Percentiles rank a stretch among this genome's conserved stretches.
phyloP scores from a whole-genome alignment of 2,113 vertebrate species.

The Lamprotornis superbus region DNA sequence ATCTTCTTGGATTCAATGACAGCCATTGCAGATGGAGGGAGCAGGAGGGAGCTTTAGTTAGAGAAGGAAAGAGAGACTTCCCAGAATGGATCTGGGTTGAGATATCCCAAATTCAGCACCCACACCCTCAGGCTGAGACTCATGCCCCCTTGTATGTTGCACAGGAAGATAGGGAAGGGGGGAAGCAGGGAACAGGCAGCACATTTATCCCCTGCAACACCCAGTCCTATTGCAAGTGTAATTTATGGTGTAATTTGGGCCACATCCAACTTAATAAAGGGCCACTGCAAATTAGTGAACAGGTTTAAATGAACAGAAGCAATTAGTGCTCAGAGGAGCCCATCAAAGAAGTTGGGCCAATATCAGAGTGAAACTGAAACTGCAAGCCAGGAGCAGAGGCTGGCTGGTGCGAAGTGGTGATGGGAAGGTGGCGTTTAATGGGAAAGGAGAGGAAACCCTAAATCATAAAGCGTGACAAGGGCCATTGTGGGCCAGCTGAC shows the following conservation, averaged over 20 bases:
- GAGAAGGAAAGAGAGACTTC: neutral
- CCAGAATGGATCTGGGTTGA: neutral
- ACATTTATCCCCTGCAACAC: slow-evolving; percentile 38
- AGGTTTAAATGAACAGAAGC: slow-evolving; percentile 79
- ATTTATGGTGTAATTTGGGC: slow-evolving; percentile 77
- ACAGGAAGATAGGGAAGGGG: neutral
- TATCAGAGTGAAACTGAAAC: slow-evolving; percentile 62
- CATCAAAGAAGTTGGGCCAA: slow-evolving; percentile 73
- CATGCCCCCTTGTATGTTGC: rapidly evolving
- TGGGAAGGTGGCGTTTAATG: slow-evolving; percentile 74
- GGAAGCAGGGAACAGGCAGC: slow-evolving; percentile 15
- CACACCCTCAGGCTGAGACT: neutral
- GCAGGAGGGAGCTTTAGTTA: neutral
- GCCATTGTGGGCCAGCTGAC: slow-evolving; percentile 77
- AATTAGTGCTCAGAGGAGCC: slow-evolving; percentile 72
- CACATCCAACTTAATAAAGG: slow-evolving; percentile 77
- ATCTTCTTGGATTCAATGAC: neutral
- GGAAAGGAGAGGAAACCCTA: slow-evolving; percentile 75
- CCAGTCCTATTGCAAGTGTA: slow-evolving; percentile 42
- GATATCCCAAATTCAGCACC: neutral
- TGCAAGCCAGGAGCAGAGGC: slow-evolving; percentile 52
- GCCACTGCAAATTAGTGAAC: slow-evolving; percentile 75
- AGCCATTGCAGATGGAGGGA: neutral
- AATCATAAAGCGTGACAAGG: slow-evolving; percentile 76
- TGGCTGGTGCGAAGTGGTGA: slow-evolving; percentile 41